Percentiles rank a stretch among this genome's conserved stretches.
Evolutionary conservation across 2,888 invertebrate species (phyloP).

Genomic region (Agriopis aurantiaria): DNA sequence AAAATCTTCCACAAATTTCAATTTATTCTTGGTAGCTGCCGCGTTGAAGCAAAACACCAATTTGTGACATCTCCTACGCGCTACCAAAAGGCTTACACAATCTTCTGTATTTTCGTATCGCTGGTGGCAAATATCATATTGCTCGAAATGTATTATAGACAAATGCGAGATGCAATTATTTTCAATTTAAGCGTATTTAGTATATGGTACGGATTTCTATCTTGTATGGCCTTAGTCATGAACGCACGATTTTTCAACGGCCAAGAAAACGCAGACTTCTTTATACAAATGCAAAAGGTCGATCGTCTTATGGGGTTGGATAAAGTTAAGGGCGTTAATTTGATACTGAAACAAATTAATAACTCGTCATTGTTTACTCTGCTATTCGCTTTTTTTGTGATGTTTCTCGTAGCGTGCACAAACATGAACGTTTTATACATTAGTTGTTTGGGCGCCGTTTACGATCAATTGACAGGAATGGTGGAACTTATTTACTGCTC

Average conservation of each 20-base stretch:
- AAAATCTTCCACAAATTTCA: conserved; percentile 55
- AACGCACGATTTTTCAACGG: conserved; percentile 65
- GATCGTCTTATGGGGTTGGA: conserved; percentile 65
- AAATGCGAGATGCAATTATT: conserved; percentile 37
- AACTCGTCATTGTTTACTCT: conserved; percentile 42
- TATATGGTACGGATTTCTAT: conserved; percentile 45
- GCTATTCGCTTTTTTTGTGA: conserved; percentile 31
- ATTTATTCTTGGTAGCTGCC: conserved; percentile 58
- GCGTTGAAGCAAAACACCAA: conserved; percentile 60
- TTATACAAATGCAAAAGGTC: conserved; percentile 65
- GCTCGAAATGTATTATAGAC: conserved; percentile 33
- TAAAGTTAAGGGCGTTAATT: conserved; percentile 52
- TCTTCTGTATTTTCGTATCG: conserved; percentile 47
- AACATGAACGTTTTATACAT: conserved; percentile 31
- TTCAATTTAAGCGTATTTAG: conserved; percentile 44
- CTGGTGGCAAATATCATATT: conserved; percentile 37
- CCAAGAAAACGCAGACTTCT: conserved; percentile 58
- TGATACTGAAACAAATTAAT: conserved; percentile 48
- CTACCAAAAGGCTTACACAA: conserved; percentile 61
- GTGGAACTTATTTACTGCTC: conserved; percentile 61
- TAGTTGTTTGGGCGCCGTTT: conserved; percentile 43
- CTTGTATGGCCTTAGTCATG: conserved; percentile 53
- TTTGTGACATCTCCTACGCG: conserved; percentile 61
- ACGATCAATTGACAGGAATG: conserved; percentile 52
- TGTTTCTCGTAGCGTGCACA: conserved; percentile 36